Evolutionary conservation across 2,113 vertebrate species (phyloP).

Genomic region (Crotalus viridis): DNA sequence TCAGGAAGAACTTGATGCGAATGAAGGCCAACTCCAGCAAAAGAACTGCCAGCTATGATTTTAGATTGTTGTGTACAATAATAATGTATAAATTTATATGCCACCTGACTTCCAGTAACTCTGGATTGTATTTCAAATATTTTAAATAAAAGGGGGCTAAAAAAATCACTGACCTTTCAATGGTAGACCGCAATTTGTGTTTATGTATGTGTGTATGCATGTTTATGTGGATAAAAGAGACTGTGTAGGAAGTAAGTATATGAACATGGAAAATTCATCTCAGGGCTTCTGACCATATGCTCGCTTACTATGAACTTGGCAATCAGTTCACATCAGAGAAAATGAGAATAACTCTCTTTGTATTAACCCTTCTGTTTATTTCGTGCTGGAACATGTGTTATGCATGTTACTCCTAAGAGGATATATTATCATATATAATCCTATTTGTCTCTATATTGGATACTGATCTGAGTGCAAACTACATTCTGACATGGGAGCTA

Average conservation of each 20-base stretch:
- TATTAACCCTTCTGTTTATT: neutral
- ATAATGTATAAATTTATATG: too few species aligned
- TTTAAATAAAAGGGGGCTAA: neutral
- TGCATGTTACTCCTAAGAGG: neutral
- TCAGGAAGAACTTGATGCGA: too few species aligned
- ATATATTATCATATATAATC: neutral
- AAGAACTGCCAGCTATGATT: too few species aligned
- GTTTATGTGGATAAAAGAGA: neutral
- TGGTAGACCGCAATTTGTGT: neutral
- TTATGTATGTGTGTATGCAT: neutral
- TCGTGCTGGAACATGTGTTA: neutral
- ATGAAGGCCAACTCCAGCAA: too few species aligned
- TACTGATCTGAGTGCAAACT: neutral
- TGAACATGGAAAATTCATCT: neutral
- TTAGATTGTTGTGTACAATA: too few species aligned
- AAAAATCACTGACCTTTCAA: neutral
- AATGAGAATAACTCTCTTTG: neutral
- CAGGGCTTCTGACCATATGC: neutral
- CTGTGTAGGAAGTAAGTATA: neutral
- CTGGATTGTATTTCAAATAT: neutral
- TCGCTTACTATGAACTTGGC: neutral
- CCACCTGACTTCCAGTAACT: too few species aligned
- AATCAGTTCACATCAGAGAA: neutral
- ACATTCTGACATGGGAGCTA: neutral
- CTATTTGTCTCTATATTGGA: neutral